Conservation (phyloP, 2,797 vertebrate species). For the Semaprochilodus insignis region DNA sequence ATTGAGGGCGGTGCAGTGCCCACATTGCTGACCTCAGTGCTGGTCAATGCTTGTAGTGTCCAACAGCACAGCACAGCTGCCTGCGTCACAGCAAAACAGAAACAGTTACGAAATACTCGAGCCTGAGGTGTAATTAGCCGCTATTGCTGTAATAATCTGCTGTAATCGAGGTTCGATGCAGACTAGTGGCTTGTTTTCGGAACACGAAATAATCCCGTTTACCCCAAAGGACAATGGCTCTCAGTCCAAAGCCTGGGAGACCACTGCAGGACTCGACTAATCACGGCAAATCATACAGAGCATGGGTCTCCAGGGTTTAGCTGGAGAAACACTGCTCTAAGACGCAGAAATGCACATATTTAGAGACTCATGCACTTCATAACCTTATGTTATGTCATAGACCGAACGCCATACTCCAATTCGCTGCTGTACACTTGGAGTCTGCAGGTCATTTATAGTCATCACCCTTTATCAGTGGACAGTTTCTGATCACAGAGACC, state of each 20-base stretch:
- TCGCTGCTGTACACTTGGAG: no score
- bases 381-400: no score
- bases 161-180: neutral
- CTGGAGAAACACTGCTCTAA: neutral
- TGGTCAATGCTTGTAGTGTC: slow-evolving; percentile 22
- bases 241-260: slow-evolving; percentile 15
- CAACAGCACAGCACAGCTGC: slow-evolving; percentile 11
- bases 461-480: no score
- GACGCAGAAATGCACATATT: neutral
- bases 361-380: no score
- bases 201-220: neutral
- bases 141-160: neutral
- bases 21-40: slow-evolving; percentile 38
- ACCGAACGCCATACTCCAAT: no score
- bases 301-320: neutral
- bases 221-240: neutral
- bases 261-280: neutral
- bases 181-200: neutral
- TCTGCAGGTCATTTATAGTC: no score
- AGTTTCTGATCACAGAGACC: no score
- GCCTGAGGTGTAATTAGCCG: neutral
- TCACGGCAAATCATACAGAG: neutral
- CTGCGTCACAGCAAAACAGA: slow-evolving; percentile 33
- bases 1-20: slow-evolving; percentile 9
- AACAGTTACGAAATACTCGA: slow-evolving; percentile 27